Conservation (phyloP, 2,888 invertebrate species). For the Pachliopta kotzebuea region DNA sequence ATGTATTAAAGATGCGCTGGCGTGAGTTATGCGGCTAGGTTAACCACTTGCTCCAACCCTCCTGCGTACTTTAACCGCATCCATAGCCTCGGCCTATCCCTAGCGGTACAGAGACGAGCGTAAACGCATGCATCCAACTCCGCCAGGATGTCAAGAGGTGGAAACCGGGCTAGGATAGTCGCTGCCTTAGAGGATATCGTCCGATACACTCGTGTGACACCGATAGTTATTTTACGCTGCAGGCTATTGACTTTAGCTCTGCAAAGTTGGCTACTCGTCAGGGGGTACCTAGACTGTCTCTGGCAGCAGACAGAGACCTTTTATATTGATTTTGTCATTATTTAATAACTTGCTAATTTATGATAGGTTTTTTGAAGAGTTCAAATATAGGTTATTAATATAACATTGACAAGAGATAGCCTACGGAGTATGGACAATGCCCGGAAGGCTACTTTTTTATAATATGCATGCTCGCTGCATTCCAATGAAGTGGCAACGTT, state of each 20-base stretch:
- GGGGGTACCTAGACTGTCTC: no score
- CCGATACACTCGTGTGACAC: no score
- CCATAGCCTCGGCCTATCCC: no score
- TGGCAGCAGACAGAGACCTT: no score
- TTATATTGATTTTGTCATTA: background rate
- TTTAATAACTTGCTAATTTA: background rate
- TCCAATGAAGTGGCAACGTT: conserved; percentile 31
- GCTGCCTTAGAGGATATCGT: no score
- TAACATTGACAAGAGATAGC: conserved; percentile 16
- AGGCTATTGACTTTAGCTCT: no score
- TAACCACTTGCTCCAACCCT: background rate
- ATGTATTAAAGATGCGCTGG: background rate
- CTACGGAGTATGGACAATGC: conserved; percentile 22
- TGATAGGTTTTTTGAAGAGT: background rate
- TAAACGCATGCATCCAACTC: background rate
- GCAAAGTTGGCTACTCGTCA: no score
- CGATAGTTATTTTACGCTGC: background rate
- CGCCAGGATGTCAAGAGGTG: background rate
- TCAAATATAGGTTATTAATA: conserved; percentile 15
- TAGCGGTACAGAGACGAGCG: background rate
- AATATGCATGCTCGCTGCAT: conserved; percentile 32
- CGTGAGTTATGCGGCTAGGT: background rate
- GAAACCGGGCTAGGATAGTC: background rate
- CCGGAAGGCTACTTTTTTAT: conserved; percentile 25
- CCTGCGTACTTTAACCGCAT: background rate